Base-by-base conservation (phyloP, 2,113 vertebrate genomes). In the Engystomops pustulosus region DNA sequence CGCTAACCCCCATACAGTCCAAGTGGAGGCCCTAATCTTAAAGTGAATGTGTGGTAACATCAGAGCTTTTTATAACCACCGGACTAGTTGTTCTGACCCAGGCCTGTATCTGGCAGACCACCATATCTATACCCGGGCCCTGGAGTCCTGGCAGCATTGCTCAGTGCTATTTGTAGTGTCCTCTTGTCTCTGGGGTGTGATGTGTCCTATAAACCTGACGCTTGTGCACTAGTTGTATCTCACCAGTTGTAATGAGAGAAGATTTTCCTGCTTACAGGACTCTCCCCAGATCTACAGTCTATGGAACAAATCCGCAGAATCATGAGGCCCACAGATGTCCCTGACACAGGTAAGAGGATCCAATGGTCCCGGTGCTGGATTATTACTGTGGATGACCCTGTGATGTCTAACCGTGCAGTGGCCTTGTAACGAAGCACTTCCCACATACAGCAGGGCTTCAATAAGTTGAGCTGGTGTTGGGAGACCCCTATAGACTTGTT, bases 221-320 rank as follows among this genome's bases (percentile, higher is more conserved):
- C n/a, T n/a, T n/a, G n/a, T n/a, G n/a, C n/a, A n/a, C n/a, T n/a
- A n/a, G n/a, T n/a, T n/a, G n/a, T n/a, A n/a, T n/a, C n/a, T 70
- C 68, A 36, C 18, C 68, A 41, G 36, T 70, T 70, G 38, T 41
- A 41, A 5, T 41, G 4, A 41, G 38, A 11, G 34, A 3, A 0
- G 17, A 41, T 72, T 30, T 72, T 34, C 18, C 32, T 14, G 49
- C 30, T 32, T 86, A 10, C 86, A 98, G 97, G 97, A 36, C 92
- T 98, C 20, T 98, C 97, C 81, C 97, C 97, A 90, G 97, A 98
- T 89, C 93, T 98, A 55, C 97, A 98, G 79, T 97, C 96, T 85
- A 98, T 98, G 96, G 97, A 98, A 86, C 96, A 98, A 89, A 98
- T 98, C 76, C 93, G 97, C 79, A 96, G 96, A 91, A 97, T 98